Conservation (phyloP, 2,797 vertebrate genomes). For the Ptychobarbus kaznakovi region DNA sequence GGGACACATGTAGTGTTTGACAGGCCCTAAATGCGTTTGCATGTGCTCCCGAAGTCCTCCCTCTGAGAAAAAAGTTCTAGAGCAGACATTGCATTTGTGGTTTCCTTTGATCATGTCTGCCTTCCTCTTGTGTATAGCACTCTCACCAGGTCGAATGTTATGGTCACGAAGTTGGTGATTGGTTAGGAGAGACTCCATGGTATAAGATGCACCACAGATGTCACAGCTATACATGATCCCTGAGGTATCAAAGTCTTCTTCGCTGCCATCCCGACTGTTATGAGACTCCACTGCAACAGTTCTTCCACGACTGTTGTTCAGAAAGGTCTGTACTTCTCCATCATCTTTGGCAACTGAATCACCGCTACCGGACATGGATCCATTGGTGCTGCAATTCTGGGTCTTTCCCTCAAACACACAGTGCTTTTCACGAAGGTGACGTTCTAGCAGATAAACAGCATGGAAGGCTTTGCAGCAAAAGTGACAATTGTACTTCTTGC, state of each 20-base stretch:
- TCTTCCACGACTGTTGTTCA: constrained; percentile 89
- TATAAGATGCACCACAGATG: constrained; percentile 98
- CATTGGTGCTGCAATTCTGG: constrained; percentile 92
- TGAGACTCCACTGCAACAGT: constrained; percentile 78
- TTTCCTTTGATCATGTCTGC: constrained; percentile 98
- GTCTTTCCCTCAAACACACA: constrained; percentile 95
- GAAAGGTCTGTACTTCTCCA: constrained; percentile 87
- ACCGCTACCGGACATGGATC: constrained; percentile 77
- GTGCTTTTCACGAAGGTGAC: constrained; percentile 95
- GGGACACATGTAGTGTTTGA: constrained; percentile 99
- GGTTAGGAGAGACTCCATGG: constrained; percentile 96
- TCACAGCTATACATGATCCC: constrained; percentile 97
- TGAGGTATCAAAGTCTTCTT: constrained; percentile 94
- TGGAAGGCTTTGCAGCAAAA: constrained; percentile 99
- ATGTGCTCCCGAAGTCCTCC: constrained; percentile 95
- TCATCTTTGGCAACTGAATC: constrained; percentile 93
- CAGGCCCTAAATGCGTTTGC: constrained; percentile 98
- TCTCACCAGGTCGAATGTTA: constrained; percentile 97
- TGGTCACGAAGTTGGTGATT: constrained; percentile 98
- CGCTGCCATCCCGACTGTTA: constrained; percentile 93
- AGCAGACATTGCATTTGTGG: constrained; percentile 98
- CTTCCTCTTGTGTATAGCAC: constrained; percentile 93
- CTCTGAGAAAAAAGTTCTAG: constrained; percentile 98
- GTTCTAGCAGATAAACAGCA: constrained; percentile 93
- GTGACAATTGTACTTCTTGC: constrained; percentile 98